Percentiles rank a stretch among this genome's conserved stretches.
These are phyloP conservation scores for Anolis carolinensis DNA, from an alignment of 2,113 vertebrate species.

Conservation along the genomic window DNA sequence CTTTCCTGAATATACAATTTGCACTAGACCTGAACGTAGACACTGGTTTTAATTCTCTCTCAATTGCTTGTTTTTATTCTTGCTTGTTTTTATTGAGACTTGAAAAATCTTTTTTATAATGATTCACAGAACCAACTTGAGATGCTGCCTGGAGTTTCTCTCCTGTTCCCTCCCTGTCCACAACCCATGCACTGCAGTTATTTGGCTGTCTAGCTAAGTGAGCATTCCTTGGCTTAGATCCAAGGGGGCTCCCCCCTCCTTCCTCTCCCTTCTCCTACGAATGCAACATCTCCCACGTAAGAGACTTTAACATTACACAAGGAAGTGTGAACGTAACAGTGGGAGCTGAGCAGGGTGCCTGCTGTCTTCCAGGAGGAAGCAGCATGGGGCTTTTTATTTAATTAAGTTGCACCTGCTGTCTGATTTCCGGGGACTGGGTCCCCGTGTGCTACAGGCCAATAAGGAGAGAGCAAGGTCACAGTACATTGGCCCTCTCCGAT, in stretches of 20 bases:
- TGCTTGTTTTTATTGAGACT: neutral
- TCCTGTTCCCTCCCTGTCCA: neutral
- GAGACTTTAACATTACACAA: neutral
- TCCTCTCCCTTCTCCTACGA: neutral
- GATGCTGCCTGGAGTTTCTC: neutral
- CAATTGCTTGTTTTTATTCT: neutral
- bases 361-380: slow-evolving; percentile 46
- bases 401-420: slow-evolving; percentile 56
- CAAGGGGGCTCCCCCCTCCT: neutral
- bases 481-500: slow-evolving; percentile 17
- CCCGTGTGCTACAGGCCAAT: neutral
- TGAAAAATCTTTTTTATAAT: neutral
- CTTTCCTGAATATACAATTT: neutral
- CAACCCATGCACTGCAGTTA: neutral
- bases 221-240: neutral
- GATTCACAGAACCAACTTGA: neutral
- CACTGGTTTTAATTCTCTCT: neutral
- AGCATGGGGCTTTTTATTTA: slow-evolving; percentile 47
- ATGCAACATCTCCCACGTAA: slow-evolving; percentile 12
- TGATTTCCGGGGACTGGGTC: slow-evolving; percentile 48
- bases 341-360: slow-evolving; percentile 41
- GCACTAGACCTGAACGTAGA: neutral
- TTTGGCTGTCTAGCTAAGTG: rapidly evolving
- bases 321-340: slow-evolving; percentile 39
- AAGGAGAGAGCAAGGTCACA: neutral